These are phyloP conservation scores for Cataglyphis livida DNA, from an alignment of 2,888 invertebrate species.

Conservation along the genomic window DNA sequence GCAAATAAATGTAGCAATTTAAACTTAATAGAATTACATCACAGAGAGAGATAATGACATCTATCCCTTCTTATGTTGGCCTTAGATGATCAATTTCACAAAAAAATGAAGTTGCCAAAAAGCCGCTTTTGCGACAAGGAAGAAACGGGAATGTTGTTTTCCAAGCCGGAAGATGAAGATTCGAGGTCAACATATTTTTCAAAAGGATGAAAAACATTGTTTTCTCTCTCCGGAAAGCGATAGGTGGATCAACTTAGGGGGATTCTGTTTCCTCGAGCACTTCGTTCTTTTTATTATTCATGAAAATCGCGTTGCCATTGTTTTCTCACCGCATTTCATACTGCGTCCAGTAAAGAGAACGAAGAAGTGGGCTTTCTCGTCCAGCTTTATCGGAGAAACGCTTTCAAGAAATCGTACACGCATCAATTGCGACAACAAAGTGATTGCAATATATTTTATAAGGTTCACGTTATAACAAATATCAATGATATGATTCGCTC, in stretches of 20 bases:
- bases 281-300: constrained; percentile 85
- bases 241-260: constrained; percentile 67
- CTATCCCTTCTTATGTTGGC: not conserved
- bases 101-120: constrained; percentile 20
- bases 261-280: constrained; percentile 72
- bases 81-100: not conserved
- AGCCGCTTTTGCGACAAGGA: constrained; percentile 9
- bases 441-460: not conserved
- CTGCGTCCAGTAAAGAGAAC: constrained; percentile 18
- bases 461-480: constrained; percentile 27
- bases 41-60: not conserved
- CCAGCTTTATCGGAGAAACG: constrained; percentile 18
- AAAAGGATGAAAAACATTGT: constrained; percentile 83
- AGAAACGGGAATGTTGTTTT: not conserved
- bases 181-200: constrained; percentile 81
- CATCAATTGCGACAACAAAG: constrained; percentile 14
- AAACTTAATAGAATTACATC: not conserved
- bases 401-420: constrained; percentile 27
- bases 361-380: not conserved
- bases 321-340: constrained; percentile 63
- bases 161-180: constrained; percentile 53
- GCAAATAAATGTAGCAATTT: not conserved
- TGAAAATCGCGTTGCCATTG: constrained; percentile 79
- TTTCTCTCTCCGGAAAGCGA: constrained; percentile 79
- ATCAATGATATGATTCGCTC: not conserved